phyloP scores from a whole-genome alignment of 2,888 invertebrate genomes.

The Labia minor region DNA sequence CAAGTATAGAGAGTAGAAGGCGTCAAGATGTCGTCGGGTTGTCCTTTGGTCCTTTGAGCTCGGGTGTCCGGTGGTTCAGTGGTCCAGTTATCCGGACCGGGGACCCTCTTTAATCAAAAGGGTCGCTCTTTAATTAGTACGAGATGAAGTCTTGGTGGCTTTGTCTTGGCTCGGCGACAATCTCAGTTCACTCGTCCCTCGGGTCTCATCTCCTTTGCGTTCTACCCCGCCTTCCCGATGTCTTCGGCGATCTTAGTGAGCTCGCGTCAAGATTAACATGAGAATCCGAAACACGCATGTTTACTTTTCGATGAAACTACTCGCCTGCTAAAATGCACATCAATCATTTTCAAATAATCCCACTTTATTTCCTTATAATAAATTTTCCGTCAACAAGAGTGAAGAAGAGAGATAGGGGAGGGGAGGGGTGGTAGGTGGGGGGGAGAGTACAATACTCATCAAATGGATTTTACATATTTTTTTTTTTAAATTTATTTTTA shows the following conservation, averaged over 20 bases:
- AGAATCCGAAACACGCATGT: background rate
- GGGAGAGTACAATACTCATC: too few species aligned
- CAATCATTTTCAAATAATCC: background rate
- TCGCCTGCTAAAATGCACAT: background rate
- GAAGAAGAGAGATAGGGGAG: too few species aligned
- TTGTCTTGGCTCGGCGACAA: background rate
- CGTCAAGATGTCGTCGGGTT: background rate
- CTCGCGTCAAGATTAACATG: background rate
- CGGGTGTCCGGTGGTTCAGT: background rate
- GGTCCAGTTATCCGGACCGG: background rate
- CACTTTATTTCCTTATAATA: background rate
- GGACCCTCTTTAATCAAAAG: conserved; percentile 7
- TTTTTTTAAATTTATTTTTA: too few species aligned
- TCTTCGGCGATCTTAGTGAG: background rate
- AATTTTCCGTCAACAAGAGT: background rate
- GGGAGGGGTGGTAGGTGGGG: too few species aligned
- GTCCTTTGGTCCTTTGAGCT: conserved; percentile 1
- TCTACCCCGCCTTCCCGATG: background rate
- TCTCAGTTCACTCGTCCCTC: background rate
- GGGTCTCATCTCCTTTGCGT: background rate
- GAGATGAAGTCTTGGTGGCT: conserved; percentile 3
- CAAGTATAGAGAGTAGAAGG: background rate
- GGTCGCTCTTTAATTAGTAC: background rate
- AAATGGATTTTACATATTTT: too few species aligned
- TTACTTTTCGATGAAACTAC: background rate